Percentiles rank a stretch among this genome's conserved stretches.
Conservation (phyloP, 2,797 vertebrate species). For the Myotis findleyi region DNA sequence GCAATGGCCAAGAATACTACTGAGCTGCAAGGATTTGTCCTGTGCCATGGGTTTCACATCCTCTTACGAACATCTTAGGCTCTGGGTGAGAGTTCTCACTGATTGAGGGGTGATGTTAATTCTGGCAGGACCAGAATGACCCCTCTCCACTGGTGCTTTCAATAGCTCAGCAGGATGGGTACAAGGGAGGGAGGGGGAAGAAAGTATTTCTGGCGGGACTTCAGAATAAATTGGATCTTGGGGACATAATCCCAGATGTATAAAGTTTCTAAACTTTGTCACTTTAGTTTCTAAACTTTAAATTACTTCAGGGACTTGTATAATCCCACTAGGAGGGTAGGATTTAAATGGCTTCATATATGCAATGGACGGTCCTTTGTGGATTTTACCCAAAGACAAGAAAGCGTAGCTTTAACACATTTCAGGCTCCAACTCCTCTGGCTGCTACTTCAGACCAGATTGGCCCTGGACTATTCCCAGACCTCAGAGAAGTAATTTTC, state of each 20-base stretch:
- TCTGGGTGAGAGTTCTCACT: not conserved
- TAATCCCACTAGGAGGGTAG: not conserved
- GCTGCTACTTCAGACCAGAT: not conserved
- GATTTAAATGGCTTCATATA: conserved; percentile 52
- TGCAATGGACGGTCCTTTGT: not conserved
- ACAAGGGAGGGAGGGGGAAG: not conserved
- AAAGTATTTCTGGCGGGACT: conserved; percentile 36
- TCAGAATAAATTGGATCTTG: conserved; percentile 71
- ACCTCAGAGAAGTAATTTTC: conserved; percentile 21
- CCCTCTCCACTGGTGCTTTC: not conserved
- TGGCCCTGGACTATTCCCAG: not conserved
- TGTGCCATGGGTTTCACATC: not conserved
- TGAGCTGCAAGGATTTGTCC: not conserved
- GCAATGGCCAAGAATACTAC: not conserved
- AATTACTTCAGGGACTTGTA: conserved; percentile 70
- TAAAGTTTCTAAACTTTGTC: conserved; percentile 65
- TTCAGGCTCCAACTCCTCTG: not conserved
- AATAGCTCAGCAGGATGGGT: not conserved
- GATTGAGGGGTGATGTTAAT: not conserved
- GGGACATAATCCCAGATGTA: conserved; percentile 65
- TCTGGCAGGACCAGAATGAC: not conserved
- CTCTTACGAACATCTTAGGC: too few relatives aligned
- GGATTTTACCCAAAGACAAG: conserved; percentile 37
- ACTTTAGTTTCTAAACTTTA: conserved; percentile 68
- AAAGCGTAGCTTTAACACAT: not conserved